Base-by-base conservation (phyloP, 2,888 invertebrate genomes). In the Psylliodes chrysocephalus region DNA sequence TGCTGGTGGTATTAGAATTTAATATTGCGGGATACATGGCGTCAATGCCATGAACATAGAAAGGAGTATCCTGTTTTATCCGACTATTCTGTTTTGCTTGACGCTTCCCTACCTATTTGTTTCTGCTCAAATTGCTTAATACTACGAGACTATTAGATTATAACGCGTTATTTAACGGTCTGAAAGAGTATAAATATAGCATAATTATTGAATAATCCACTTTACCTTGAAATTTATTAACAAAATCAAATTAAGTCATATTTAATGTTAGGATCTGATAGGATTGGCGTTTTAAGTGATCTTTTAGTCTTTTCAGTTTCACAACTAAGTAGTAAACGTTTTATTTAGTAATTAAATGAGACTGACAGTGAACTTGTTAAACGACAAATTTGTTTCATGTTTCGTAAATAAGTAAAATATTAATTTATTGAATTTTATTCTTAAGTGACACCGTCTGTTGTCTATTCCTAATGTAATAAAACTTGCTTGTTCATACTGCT, bases 291-390 rank as follows among this genome's bases (percentile, higher is more conserved):
- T 38, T 38, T 38, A 12, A 22, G 22, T 4, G 22, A 22, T 1
- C 40, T n/a, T 40, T 40, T 40, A 40, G 40, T 40, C 8, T 40
- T 40, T 40, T 40, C 40, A 40, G 7, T 40, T 40, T 40, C 40
- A 17, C 40, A 40, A 40, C 6, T 40, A 40, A 40, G 40, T 40
- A 40, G 17, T 17, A 17, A 17, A 40, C 40, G 40, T 40, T 12
- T 12, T n/a, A 40, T 40, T 40, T 40, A 15, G 40, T 40, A 40
- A 40, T 40, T 40, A 40, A 40, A 40, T 40, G 40, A 40, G 40
- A 40, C 8, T 40, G 7, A 40, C 40, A 40, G 40, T 40, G n/a
- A 40, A 40, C 40, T 40, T 40, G 40, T 12, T 40, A 40, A 40
- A 40, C 40, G 40, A 40, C 12, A 3, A 40, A 40, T 12, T n/a